phyloP scores from a whole-genome alignment of 2,113 vertebrate species.

The Perognathus longimembris region DNA sequence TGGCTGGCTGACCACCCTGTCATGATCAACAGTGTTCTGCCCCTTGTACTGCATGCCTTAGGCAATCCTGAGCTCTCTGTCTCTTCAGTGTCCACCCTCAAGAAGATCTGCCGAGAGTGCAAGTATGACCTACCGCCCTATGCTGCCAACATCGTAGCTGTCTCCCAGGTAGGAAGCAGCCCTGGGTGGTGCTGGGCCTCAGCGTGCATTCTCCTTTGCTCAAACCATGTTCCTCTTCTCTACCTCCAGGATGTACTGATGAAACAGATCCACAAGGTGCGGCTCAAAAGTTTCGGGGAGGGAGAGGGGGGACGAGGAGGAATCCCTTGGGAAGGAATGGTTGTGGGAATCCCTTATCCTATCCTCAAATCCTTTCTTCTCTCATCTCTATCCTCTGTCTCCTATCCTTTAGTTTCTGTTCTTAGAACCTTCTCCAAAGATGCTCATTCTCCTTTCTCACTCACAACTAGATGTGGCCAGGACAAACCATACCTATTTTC shows the following conservation, averaged over 20 bases:
- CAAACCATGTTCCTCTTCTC: slow-evolving; percentile 23
- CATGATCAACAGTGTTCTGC: slow-evolving; percentile 98
- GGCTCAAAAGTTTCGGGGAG: slow-evolving; percentile 60
- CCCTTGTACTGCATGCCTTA: slow-evolving; percentile 96
- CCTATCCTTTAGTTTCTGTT: slow-evolving; percentile 5
- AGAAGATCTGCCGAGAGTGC: slow-evolving; percentile 99
- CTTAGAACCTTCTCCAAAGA: background rate
- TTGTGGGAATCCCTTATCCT: background rate
- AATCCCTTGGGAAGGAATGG: background rate
- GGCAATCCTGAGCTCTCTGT: slow-evolving; percentile 98
- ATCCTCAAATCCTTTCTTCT: background rate
- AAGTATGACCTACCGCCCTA: slow-evolving; percentile 97
- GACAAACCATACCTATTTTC: slow-evolving; percentile 73
- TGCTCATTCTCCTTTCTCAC: background rate
- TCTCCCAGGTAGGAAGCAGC: slow-evolving; percentile 93
- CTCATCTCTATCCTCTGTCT: background rate
- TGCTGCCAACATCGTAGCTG: slow-evolving; percentile 97
- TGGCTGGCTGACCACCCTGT: slow-evolving; percentile 99
- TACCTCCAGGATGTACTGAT: slow-evolving; percentile 95
- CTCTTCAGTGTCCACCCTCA: slow-evolving; percentile 98
- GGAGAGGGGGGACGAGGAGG: no score
- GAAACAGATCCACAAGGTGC: slow-evolving; percentile 99
- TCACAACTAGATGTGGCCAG: background rate
- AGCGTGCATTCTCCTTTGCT: background rate
- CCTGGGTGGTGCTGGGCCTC: rapidly evolving